These are phyloP conservation scores for Leptothorax acervorum DNA, from an alignment of 2,888 invertebrate species.

Conservation along the genomic window DNA sequence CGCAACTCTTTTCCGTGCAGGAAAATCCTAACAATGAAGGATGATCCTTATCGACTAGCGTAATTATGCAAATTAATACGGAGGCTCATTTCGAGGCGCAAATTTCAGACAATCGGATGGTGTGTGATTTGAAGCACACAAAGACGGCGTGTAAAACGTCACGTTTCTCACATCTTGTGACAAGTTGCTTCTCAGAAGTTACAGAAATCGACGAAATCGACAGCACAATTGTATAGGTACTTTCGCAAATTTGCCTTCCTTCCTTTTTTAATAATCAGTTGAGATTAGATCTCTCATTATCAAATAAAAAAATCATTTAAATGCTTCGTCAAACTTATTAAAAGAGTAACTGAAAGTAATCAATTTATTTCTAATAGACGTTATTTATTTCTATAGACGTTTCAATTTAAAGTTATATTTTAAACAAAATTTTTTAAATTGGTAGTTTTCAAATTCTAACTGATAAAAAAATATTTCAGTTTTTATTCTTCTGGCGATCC, in stretches of 20 bases:
- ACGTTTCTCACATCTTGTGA: conserved; percentile 6
- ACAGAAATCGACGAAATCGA: background rate
- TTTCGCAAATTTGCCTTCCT: background rate
- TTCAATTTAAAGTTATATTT: background rate
- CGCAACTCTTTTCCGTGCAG: background rate
- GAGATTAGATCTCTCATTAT: background rate
- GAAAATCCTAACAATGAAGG: conserved; percentile 53
- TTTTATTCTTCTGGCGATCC: background rate
- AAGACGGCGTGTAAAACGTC: conserved; percentile 13
- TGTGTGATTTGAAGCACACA: conserved; percentile 4
- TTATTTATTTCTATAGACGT: background rate
- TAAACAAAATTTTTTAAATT: background rate
- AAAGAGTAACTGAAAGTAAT: background rate
- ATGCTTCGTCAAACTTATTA: background rate
- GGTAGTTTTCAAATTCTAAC: background rate
- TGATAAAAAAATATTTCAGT: background rate
- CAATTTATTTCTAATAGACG: background rate
- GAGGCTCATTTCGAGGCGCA: background rate
- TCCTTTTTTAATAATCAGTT: background rate
- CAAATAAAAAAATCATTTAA: background rate
- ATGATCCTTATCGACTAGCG: conserved; percentile 61
- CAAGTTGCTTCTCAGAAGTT: background rate
- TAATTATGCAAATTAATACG: conserved; percentile 56
- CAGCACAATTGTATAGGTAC: background rate
- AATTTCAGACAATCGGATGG: background rate